Percentiles rank a stretch among this genome's conserved stretches.
Conservation (phyloP, 2,797 vertebrate genomes). For the Mus caroli region DNA sequence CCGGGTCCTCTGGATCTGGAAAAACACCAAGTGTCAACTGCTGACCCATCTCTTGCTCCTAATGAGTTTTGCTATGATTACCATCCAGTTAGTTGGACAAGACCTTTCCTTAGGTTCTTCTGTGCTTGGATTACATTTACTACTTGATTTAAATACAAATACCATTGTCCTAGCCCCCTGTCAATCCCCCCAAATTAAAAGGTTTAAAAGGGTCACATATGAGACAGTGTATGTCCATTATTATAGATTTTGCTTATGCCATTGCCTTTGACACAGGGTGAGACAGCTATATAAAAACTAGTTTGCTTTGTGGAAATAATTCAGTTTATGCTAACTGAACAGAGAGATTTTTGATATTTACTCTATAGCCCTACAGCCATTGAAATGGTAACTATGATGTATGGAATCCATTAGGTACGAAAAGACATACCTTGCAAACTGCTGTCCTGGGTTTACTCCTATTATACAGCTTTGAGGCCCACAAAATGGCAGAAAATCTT, state of each 20-base stretch:
- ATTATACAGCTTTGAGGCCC: conserved; percentile 44
- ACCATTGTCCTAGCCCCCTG: not conserved
- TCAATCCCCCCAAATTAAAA: not conserved
- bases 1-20: not conserved
- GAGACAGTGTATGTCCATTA: conserved; percentile 27
- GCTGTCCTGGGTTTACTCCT: conserved; percentile 61
- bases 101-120: not conserved
- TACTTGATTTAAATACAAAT: conserved; percentile 14
- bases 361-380: conserved; percentile 76
- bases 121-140: conserved; percentile 5
- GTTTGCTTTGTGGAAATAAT: conserved; percentile 81
- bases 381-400: conserved; percentile 80
- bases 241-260: conserved; percentile 68
- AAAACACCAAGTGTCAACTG: not conserved
- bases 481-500: conserved; percentile 43
- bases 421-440: conserved; percentile 73
- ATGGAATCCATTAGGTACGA: conserved; percentile 78
- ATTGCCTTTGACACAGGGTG: conserved; percentile 77
- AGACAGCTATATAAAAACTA: conserved; percentile 78
- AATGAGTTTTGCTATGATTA: not conserved
- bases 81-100: not conserved
- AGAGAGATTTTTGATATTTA: conserved; percentile 87
- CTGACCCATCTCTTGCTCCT: not conserved
- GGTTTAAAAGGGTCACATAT: conserved; percentile 4
- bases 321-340: conserved; percentile 83